phyloP scores from a whole-genome alignment of 1,140 invertebrate species.

The Saccostrea glomerata region DNA sequence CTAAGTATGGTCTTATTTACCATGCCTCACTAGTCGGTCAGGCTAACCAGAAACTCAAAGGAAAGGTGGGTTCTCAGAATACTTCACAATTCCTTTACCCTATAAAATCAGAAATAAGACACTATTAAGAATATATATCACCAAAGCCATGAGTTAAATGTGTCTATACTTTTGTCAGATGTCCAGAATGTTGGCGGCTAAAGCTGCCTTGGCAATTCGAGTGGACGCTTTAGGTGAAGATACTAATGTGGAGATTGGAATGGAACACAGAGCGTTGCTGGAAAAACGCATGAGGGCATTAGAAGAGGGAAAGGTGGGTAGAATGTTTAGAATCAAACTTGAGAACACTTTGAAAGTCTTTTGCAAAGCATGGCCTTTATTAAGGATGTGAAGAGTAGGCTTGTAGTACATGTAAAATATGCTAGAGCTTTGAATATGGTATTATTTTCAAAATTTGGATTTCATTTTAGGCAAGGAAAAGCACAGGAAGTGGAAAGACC shows the following conservation, averaged over 20 bases:
- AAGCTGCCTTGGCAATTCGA: constrained; percentile 93
- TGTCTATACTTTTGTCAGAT: constrained; percentile 82
- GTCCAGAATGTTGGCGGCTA: constrained; percentile 97
- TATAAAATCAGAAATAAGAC: background rate
- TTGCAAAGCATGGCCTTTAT: no score
- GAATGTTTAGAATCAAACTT: background rate
- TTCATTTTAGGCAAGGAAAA: constrained; percentile 79
- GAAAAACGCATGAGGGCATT: constrained; percentile 88
- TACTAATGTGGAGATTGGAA: constrained; percentile 87
- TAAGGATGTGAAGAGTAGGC: no score
- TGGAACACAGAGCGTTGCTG: constrained; percentile 92
- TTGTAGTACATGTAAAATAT: no score
- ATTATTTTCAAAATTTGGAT: constrained; percentile 31
- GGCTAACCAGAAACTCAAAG: constrained; percentile 92
- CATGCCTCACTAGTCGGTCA: constrained; percentile 96
- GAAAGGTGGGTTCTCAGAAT: constrained; percentile 82
- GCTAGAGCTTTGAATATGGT: no score
- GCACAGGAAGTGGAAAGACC: constrained; percentile 91
- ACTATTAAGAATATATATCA: background rate
- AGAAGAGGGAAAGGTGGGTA: constrained; percentile 90
- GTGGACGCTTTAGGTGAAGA: constrained; percentile 98
- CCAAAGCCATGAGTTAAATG: background rate
- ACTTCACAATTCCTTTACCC: no score
- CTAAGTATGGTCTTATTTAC: constrained; percentile 99
- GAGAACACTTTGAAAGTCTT: no score